Evolutionary conservation across 2,797 vertebrate species (phyloP), one percentile per base, ranked within the genome.

Genomic region (Setipinna tenuifilis): DNA sequence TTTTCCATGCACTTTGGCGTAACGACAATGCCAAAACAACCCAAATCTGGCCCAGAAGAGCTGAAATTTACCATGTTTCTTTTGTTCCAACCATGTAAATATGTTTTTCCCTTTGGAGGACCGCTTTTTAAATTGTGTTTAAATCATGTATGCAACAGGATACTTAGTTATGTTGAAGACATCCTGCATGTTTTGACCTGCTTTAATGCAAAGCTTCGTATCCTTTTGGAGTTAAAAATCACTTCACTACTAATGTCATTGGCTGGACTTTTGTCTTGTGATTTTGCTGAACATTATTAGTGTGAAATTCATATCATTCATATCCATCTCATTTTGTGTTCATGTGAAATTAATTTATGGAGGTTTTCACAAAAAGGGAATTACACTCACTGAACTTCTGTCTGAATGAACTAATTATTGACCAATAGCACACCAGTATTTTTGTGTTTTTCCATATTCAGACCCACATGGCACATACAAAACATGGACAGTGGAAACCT

Each of bases 301-400:
- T 82, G 31, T 61, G 23, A 31, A 81, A 85, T 87, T 91, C 54
- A 88, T 87, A 87, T 85, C 86, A 86, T 87, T 88, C 83, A 84
- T 82, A 78, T 87, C 88, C 83, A 82, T 84, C 86, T 83, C 50
- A 85, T 89, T 65, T 82, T 88, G 41, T 90, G 41, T 90, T 88
- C 68, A 87, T 88, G 83, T 89, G 83, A 87, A 84, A 83, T 35
- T 81, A 61, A 85, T 88, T 90, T 89, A 28, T 87, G 90, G 89
- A 92, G 90, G 91, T 92, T 91, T 93, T 89, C 89, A 85, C 25
- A 46, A 57, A 57, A 21, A 44, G 19, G 16, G 10, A 78, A 78
- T 44, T 16, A 21, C 16, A 78, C 71, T 78, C 35, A 78, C 6
- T 78, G 35, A 44, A 19, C 35, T 21, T 78, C 71, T 41, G 23